Evolutionary conservation across 2,888 invertebrate genomes (phyloP).

Genomic region (Heliconius cydno): DNA sequence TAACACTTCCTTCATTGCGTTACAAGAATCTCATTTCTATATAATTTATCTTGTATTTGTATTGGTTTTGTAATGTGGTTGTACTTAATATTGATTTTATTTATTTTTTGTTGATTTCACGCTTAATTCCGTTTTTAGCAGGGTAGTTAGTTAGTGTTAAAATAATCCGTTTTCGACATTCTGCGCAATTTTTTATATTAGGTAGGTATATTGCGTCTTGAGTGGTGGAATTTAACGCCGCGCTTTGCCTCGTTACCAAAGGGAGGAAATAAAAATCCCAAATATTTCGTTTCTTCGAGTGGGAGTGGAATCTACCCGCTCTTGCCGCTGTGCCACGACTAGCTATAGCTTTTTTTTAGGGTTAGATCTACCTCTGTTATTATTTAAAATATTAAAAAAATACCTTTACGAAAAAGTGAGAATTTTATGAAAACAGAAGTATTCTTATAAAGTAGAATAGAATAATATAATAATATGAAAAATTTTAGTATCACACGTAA

Average conservation of each 20-base stretch:
- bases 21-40: conserved; percentile 21
- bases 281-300: not conserved
- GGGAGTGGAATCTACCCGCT: not conserved
- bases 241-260: not conserved
- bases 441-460: too few relatives aligned
- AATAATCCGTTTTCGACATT: too few relatives aligned
- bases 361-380: too few relatives aligned
- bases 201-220: too few relatives aligned
- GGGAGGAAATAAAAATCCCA: not conserved
- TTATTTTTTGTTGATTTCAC: not conserved
- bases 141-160: too few relatives aligned
- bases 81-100: not conserved
- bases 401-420: too few relatives aligned
- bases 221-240: too few relatives aligned
- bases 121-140: too few relatives aligned
- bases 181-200: too few relatives aligned
- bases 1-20: conserved; percentile 29
- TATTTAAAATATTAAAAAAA: too few relatives aligned
- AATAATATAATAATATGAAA: too few relatives aligned
- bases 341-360: not conserved
- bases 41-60: conserved; percentile 23
- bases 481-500: not conserved
- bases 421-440: too few relatives aligned
- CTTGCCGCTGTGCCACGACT: not conserved
- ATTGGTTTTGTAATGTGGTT: not conserved